phyloP scores from a whole-genome alignment of 2,888 invertebrate species.

The Plagodis pulveraria region DNA sequence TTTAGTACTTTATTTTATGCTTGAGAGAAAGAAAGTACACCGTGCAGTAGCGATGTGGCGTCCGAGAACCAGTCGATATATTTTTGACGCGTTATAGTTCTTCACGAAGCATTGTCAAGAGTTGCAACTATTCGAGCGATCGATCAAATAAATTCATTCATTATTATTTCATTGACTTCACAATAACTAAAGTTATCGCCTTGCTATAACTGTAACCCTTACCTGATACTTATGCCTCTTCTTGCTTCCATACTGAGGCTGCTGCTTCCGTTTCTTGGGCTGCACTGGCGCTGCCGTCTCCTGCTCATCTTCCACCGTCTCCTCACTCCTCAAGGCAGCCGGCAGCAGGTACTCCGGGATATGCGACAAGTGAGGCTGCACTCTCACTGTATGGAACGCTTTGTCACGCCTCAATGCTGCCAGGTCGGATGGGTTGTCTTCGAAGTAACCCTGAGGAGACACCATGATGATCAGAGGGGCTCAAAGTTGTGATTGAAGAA shows the following conservation, averaged over 20 bases:
- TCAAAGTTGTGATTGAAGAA: too few relatives aligned
- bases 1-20: too few relatives aligned
- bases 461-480: not conserved
- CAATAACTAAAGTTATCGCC: too few relatives aligned
- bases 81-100: too few relatives aligned
- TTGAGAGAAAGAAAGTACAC: too few relatives aligned
- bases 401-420: constrained; percentile 94
- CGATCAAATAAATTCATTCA: too few relatives aligned
- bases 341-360: constrained; percentile 97
- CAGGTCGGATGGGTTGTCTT: constrained; percentile 95
- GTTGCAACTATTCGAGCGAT: too few relatives aligned
- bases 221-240: constrained; percentile 79
- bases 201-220: not conserved
- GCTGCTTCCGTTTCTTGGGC: constrained; percentile 63
- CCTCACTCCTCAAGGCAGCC: constrained; percentile 88
- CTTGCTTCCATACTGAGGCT: constrained; percentile 62
- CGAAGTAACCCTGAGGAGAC: constrained; percentile 90
- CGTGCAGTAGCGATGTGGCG: too few relatives aligned
- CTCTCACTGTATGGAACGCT: constrained; percentile 92
- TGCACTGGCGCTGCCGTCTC: constrained; percentile 48
- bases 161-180: too few relatives aligned
- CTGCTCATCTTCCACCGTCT: constrained; percentile 68
- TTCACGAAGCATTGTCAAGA: too few relatives aligned
- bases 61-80: too few relatives aligned
- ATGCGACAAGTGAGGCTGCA: constrained; percentile 93